A percentile compares a stretch with the other conserved stretches of the same genome.
These are phyloP conservation scores for Sebastes hubbsi DNA, from an alignment of 2,797 vertebrate genomes.

Conservation along the genomic window DNA sequence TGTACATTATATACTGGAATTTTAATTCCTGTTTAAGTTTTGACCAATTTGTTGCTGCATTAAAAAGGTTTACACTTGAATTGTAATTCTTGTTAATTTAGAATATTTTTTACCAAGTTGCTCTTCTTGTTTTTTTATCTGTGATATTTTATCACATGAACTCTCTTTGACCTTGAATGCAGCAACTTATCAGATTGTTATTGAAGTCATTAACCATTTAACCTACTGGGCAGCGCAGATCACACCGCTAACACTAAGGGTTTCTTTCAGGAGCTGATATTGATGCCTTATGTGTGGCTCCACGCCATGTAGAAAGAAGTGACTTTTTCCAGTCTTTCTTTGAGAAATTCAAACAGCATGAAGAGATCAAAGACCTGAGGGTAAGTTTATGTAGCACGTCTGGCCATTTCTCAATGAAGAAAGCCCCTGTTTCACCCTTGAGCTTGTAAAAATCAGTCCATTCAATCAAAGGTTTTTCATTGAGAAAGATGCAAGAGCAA, in stretches of 20 bases:
- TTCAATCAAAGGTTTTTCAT: neutral
- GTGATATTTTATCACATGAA: neutral
- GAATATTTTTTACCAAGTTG: neutral
- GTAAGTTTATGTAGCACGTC: conserved; percentile 71
- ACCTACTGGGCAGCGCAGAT: neutral
- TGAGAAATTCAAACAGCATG: conserved; percentile 93
- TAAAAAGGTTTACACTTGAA: no score
- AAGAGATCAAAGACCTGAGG: conserved; percentile 94
- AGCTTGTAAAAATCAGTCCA: no score
- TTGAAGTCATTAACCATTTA: neutral
- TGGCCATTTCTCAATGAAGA: neutral
- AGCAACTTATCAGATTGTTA: neutral
- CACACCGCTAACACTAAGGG: conserved; percentile 3
- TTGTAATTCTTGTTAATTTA: no score
- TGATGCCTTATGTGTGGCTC: conserved; percentile 96
- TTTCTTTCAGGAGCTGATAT: conserved; percentile 92
- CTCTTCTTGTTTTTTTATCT: neutral
- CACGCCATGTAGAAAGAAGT: conserved; percentile 92
- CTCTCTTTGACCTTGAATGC: neutral
- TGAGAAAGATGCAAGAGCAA: neutral
- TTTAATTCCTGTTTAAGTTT: no score
- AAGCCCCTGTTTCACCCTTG: neutral
- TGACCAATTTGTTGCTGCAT: no score
- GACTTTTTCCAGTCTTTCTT: conserved; percentile 98
- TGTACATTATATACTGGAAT: no score